phyloP scores from a whole-genome alignment of 1,140 invertebrate genomes.

The Conus betulinus region DNA sequence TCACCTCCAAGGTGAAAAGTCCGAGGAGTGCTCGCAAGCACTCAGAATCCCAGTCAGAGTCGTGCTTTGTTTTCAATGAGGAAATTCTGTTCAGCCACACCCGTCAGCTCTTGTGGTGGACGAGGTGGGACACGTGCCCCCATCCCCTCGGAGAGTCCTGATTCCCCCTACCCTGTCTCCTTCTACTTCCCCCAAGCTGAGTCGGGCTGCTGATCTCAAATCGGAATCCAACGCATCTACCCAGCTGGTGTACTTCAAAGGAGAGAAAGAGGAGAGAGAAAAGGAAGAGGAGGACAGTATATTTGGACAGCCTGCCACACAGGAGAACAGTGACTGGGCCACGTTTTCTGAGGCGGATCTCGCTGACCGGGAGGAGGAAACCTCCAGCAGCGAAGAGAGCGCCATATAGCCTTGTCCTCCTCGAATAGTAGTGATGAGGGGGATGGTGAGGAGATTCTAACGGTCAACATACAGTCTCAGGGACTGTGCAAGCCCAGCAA shows the following conservation, averaged over 20 bases:
- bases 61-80: conserved; percentile 66
- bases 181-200: conserved; percentile 54
- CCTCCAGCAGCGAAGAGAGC: not conserved
- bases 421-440: not conserved
- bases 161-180: conserved; percentile 69
- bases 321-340: conserved; percentile 51
- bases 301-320: conserved; percentile 37
- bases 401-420: conserved; percentile 9
- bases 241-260: conserved; percentile 38
- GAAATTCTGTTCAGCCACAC: conserved; percentile 68
- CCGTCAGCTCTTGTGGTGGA: conserved; percentile 65
- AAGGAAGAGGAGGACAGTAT: conserved; percentile 20
- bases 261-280: conserved; percentile 19
- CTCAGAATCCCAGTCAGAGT: conserved; percentile 40
- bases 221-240: not conserved
- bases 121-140: conserved; percentile 54
- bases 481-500: conserved; percentile 44
- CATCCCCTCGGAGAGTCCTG: conserved; percentile 66
- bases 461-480: conserved; percentile 54
- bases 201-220: conserved; percentile 43
- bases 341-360: conserved; percentile 49
- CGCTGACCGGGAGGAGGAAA: not conserved
- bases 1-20: conserved; percentile 56
- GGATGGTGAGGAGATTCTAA: conserved; percentile 56
- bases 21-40: conserved; percentile 47